These are phyloP conservation scores for Marisa cornuarietis DNA, from an alignment of 1,140 invertebrate species.

Conservation along the genomic window DNA sequence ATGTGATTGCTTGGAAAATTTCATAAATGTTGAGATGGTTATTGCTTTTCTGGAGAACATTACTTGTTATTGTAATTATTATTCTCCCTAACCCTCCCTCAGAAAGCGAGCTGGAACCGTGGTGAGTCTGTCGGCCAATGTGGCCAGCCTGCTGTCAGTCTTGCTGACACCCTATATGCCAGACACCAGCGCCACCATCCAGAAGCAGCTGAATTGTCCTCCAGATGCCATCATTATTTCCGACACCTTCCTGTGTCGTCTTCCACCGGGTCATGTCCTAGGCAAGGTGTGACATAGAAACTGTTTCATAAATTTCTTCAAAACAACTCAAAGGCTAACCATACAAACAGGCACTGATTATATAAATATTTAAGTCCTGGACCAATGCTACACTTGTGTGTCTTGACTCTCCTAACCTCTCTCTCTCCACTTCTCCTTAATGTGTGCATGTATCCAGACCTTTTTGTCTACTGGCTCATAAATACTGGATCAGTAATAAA, in stretches of 20 bases:
- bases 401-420: background rate
- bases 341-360: background rate
- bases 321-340: background rate
- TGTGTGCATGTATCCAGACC: too few species aligned
- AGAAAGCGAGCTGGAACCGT: slow-evolving; percentile 84
- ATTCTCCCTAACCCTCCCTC: background rate
- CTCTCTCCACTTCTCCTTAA: too few species aligned
- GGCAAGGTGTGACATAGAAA: slow-evolving; percentile 73
- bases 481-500: too few species aligned
- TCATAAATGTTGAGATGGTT: too few species aligned
- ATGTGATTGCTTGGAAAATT: too few species aligned
- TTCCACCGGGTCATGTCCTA: slow-evolving; percentile 86
- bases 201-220: slow-evolving; percentile 77
- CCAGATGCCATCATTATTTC: slow-evolving; percentile 70
- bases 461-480: too few species aligned
- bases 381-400: background rate
- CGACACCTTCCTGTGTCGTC: slow-evolving; percentile 73
- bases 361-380: background rate
- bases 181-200: slow-evolving; percentile 75
- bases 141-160: slow-evolving; percentile 83
- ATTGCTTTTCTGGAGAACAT: too few species aligned
- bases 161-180: slow-evolving; percentile 95
- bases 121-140: slow-evolving; percentile 86
- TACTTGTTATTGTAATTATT: too few species aligned
- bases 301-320: background rate